Evolutionary conservation across 1,140 invertebrate species (phyloP).

Genomic region (Popillia japonica): DNA sequence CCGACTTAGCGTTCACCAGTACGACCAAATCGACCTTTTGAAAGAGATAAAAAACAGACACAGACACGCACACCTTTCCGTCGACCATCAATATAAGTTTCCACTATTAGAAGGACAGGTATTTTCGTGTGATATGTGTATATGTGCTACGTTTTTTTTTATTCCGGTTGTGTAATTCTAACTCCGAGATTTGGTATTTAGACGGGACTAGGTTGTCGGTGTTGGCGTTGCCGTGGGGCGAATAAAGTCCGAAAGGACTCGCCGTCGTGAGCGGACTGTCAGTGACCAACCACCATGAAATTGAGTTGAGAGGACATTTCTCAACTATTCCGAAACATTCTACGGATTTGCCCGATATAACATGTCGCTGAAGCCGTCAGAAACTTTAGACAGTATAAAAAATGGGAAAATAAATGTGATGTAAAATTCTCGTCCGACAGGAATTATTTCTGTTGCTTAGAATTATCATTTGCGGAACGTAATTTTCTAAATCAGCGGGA

Average conservation of each 20-base stretch:
- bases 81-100: constrained; percentile 26
- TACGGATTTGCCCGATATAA: constrained; percentile 31
- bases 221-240: not conserved
- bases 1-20: not conserved
- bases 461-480: not conserved
- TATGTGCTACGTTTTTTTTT: constrained; percentile 16
- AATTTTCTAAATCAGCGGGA: not conserved
- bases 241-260: not conserved
- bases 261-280: constrained; percentile 47
- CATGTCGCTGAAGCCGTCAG: constrained; percentile 32
- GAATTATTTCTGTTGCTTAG: not conserved
- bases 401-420: constrained; percentile 34
- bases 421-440: constrained; percentile 19
- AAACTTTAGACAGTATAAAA: constrained; percentile 34
- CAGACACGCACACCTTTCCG: not conserved
- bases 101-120: not conserved
- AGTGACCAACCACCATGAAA: constrained; percentile 57
- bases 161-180: constrained; percentile 32
- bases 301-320: constrained; percentile 57
- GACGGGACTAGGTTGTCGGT: not conserved
- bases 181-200: constrained; percentile 27
- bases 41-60: not conserved
- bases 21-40: not conserved
- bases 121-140: not conserved
- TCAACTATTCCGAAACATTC: constrained; percentile 49